Evolutionary conservation across 2,797 vertebrate genomes (phyloP).

Genomic region (Aotus griseimembra): DNA sequence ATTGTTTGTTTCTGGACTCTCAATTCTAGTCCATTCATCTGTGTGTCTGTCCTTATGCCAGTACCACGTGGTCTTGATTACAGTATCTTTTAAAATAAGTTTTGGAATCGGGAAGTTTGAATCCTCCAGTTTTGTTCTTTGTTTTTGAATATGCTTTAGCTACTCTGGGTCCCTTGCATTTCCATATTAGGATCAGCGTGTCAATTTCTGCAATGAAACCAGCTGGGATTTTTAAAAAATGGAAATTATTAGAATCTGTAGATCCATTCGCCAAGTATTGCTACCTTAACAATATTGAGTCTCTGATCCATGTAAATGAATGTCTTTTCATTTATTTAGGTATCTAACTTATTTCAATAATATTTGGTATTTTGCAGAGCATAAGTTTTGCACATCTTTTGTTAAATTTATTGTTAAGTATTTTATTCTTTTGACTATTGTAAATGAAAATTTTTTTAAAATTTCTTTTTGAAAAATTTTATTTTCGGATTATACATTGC

Average conservation of each 20-base stretch:
- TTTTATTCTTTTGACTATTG: conserved; percentile 21
- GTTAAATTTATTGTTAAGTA: conserved; percentile 41
- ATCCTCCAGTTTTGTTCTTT: neutral
- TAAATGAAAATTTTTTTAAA: neutral
- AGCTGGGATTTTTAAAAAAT: neutral
- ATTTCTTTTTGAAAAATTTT: neutral
- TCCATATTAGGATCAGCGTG: neutral
- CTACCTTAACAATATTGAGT: neutral
- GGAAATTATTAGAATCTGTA: neutral
- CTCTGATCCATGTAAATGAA: neutral
- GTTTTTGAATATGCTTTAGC: neutral
- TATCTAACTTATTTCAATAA: neutral
- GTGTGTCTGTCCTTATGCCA: neutral
- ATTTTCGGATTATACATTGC: neutral
- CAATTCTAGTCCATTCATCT: neutral
- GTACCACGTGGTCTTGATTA: neutral
- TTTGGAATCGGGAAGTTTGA: conserved; percentile 24
- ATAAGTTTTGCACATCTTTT: neutral
- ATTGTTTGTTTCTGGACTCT: neutral
- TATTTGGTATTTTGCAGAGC: neutral
- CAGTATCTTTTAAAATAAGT: neutral
- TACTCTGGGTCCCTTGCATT: neutral
- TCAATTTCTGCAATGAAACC: neutral
- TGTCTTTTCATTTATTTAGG: neutral
- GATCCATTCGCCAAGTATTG: neutral